Evolutionary conservation across 2,113 vertebrate genomes (phyloP).

Genomic region (Leiothrix lutea): DNA sequence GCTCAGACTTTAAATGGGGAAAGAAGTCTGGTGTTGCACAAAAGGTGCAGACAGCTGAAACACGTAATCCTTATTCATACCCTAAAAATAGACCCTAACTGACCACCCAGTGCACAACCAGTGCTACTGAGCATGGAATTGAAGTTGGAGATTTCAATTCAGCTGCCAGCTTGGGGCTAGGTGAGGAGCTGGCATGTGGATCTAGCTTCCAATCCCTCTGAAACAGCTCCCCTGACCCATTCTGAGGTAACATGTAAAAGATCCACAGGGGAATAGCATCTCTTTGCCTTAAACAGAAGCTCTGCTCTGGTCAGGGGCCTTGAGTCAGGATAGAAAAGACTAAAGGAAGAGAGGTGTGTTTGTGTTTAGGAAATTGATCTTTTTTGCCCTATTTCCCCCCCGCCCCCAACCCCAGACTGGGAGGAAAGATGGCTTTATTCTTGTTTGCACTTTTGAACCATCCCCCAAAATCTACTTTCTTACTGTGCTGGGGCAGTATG

Average conservation of each 20-base stretch:
- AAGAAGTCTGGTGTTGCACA: constrained; percentile 19
- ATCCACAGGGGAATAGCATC: fast-evolving
- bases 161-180: background rate
- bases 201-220: background rate
- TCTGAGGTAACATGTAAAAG: background rate
- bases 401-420: background rate
- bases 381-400: background rate
- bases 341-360: background rate
- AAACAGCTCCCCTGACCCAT: background rate
- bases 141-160: background rate
- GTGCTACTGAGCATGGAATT: background rate
- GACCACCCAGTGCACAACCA: constrained; percentile 14
- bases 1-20: background rate
- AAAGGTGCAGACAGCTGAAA: constrained; percentile 44
- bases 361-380: background rate
- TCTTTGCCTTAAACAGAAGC: background rate
- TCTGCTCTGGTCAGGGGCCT: background rate
- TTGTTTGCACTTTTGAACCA: fast-evolving
- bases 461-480: background rate
- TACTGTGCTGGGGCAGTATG: background rate
- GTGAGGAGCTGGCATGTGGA: fast-evolving
- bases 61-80: constrained; percentile 11
- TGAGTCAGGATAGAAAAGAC: background rate
- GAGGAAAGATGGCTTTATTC: background rate
- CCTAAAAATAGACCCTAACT: constrained; percentile 35